phyloP scores from a whole-genome alignment of 2,797 vertebrate species.

The Kryptolebias ocellatus region DNA sequence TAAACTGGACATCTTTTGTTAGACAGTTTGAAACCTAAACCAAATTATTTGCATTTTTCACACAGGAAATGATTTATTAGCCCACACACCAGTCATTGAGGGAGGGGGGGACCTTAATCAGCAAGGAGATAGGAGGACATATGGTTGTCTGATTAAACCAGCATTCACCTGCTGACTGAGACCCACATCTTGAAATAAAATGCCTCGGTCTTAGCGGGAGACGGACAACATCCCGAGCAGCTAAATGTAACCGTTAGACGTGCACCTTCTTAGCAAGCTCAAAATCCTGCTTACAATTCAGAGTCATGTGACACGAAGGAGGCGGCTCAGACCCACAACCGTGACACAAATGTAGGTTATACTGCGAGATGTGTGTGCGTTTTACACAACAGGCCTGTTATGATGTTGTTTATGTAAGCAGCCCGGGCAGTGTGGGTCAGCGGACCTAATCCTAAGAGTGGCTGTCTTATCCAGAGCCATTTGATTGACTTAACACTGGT shows the following conservation, averaged over 20 bases:
- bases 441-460: constrained; percentile 65
- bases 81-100: constrained; percentile 59
- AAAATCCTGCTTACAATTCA: constrained; percentile 50
- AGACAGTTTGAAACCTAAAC: constrained; percentile 36
- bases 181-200: constrained; percentile 72
- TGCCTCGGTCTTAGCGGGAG: constrained; percentile 59
- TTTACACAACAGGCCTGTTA: constrained; percentile 43
- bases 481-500: constrained; percentile 76
- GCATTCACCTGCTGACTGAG: constrained; percentile 74
- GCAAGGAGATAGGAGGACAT: constrained; percentile 66
- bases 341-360: constrained; percentile 18
- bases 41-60: constrained; percentile 70
- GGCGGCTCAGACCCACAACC: background rate
- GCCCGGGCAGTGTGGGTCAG: constrained; percentile 58
- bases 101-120: constrained; percentile 61
- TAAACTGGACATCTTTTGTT: constrained; percentile 44
- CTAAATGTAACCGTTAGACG: constrained; percentile 40
- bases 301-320: constrained; percentile 30
- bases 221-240: constrained; percentile 31
- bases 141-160: constrained; percentile 71
- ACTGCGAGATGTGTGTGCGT: constrained; percentile 17
- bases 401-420: constrained; percentile 50
- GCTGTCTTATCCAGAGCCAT: constrained; percentile 64
- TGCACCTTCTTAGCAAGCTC: constrained; percentile 44
- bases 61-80: constrained; percentile 70